Evolutionary conservation across 1,140 invertebrate genomes (phyloP).

Genomic region (Zeugodacus cucurbitae): DNA sequence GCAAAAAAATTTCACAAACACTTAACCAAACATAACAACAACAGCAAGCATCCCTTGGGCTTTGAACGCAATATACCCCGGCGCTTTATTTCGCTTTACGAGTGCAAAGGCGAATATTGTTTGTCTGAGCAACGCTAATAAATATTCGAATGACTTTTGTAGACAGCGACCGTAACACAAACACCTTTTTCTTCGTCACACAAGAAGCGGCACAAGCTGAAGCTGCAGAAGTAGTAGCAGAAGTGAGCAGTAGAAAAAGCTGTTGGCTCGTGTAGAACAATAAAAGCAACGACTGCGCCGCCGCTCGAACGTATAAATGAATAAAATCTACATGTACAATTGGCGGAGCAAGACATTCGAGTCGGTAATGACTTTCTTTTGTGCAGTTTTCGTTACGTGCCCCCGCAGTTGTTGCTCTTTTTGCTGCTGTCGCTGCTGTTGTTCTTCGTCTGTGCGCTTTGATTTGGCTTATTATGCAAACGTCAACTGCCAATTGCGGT

Average conservation of each 20-base stretch:
- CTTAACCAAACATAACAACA: background rate
- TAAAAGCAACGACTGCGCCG: background rate
- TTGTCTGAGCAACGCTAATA: background rate
- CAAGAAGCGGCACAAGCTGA: too few relatives aligned
- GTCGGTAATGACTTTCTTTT: background rate
- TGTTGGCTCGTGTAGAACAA: background rate
- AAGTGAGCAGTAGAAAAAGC: background rate
- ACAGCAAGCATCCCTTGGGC: background rate
- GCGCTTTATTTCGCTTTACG: background rate
- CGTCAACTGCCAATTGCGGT: conserved; percentile 16
- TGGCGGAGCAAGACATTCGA: background rate
- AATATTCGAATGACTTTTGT: conserved; percentile 18
- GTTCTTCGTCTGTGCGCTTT: background rate
- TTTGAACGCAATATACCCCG: background rate
- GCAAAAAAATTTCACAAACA: background rate
- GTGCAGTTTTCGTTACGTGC: background rate
- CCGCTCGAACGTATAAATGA: conserved; percentile 7
- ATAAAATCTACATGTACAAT: conserved; percentile 21
- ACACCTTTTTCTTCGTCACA: background rate
- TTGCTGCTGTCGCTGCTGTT: background rate
- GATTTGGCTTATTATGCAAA: conserved; percentile 9
- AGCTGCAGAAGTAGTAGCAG: background rate
- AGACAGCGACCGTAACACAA: background rate
- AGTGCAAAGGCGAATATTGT: background rate
- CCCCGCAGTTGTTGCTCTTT: background rate